phyloP scores from a whole-genome alignment of 2,797 vertebrate species.

The Xenopus petersii region DNA sequence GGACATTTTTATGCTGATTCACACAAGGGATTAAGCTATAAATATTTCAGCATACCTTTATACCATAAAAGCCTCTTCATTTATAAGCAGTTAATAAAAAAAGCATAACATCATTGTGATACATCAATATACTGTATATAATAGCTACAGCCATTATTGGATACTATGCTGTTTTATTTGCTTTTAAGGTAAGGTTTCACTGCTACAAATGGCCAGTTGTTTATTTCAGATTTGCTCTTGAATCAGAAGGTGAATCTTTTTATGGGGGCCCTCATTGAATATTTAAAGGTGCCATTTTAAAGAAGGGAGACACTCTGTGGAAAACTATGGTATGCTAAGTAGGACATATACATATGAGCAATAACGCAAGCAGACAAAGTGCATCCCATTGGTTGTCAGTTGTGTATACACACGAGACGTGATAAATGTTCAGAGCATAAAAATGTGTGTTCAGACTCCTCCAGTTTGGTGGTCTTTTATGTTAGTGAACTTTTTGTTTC shows the following conservation, averaged over 20 bases:
- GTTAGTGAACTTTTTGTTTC: too few relatives aligned
- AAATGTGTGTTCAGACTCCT: too few relatives aligned
- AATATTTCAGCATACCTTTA: constrained; percentile 7
- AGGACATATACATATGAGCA: too few relatives aligned
- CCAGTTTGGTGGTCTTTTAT: too few relatives aligned
- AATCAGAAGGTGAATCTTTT: constrained; percentile 4
- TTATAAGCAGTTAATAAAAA: constrained; percentile 22
- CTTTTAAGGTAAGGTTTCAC: constrained; percentile 1
- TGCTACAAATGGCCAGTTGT: constrained; percentile 21
- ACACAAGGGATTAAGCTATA: constrained; percentile 4
- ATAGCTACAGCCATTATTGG: constrained; percentile 13
- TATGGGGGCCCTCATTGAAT: too few relatives aligned
- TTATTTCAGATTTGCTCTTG: constrained; percentile 27
- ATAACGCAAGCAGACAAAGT: too few relatives aligned
- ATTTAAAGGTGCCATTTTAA: too few relatives aligned
- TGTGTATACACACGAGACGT: too few relatives aligned
- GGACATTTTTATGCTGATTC: constrained; percentile 24
- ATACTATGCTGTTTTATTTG: neutral
- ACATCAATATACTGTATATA: constrained; percentile 7
- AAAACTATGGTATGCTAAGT: too few relatives aligned
- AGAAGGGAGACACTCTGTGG: too few relatives aligned
- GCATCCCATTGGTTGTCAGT: too few relatives aligned
- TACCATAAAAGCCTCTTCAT: constrained; percentile 17
- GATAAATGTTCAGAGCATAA: too few relatives aligned
- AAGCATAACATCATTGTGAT: neutral